Base-by-base conservation (phyloP, 2,888 invertebrate genomes). In the Steinernema hermaphroditum region DNA sequence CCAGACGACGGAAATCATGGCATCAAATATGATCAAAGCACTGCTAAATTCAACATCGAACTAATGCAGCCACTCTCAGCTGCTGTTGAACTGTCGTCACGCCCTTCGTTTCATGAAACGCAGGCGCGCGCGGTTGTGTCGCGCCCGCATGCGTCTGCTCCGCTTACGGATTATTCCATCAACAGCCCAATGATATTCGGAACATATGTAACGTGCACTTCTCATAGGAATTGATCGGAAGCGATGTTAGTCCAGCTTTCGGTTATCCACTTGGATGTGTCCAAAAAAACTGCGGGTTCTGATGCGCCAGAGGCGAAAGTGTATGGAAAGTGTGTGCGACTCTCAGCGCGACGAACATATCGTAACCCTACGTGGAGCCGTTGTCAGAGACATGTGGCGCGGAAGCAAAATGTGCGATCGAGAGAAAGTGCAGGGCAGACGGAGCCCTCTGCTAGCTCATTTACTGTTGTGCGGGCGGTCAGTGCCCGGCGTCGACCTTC, bases 341-440 rank as follows among this genome's bases (percentile, higher is more conserved):
- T 62, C 62, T 29, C 29, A 29, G 27, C 62, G 62, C 62, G 62
- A 37, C 32, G 62, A 32, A 37, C 27, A 29, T 62, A 62, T 62
- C 62, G 62, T 62, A 62, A 16, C 32, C 62, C 34, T 16, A 6
- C 62, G 27, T 16, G 27, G 29, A 27, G 62, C 22, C 62, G 32
- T 62, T 12, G 32, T 37, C 62, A 62, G 62, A 62, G 62, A 62
- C 62, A 54, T 54, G 54, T 54, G 54, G 54, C 22, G 29, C 54
- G 54, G 29, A 16, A 54, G 14, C 54, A 6, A 50, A 50, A 8
- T 37, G 37, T 32, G 62, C 62, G 37, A 37, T 37, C 37, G 62
- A 62, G 62, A 54, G 22, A 19, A 32, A 62, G 62, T 62, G 62
- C 29, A 62, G 37, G 4, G 37, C 29, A 62, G 62, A 29, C 29